Base-by-base conservation (phyloP, 2,888 invertebrate species). In the Chymomyza procnemis region DNA sequence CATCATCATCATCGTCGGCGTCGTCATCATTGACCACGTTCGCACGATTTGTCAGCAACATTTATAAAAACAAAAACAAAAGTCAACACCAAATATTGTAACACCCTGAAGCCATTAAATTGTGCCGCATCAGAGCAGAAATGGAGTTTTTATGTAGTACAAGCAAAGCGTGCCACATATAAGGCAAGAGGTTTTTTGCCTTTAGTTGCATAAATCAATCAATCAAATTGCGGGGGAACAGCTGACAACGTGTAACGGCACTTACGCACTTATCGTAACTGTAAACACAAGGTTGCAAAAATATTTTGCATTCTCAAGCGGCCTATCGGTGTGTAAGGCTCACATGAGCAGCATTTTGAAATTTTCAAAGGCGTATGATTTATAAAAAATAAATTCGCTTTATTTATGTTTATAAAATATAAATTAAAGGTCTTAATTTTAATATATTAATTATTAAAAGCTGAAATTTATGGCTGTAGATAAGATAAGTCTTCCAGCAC, bases 81-180 rank as follows among this genome's bases (percentile, higher is more conserved):
- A 9, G 5, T 4, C 21, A 19, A 46, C 48, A 26, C 55, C 63
- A 57, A 69, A 73, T 48, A 55, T 55, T 46, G 34, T 22, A 54
- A 48, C 22, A 59, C 54, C 46, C 47, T 67, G 78, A 74, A 69
- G 71, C 80, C 76, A 79, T 81, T 79, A 75, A 79, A 81, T 76
- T 77, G 79, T 69, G 73, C 63, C 30, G 34, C 34, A 41, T 21
- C 41, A 47, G 26, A 56, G 60, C 58, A 26, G 58, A 85, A 76
- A 87, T 85, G 80, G 87, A 65, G 88, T 87, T 81, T 81, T 81
- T 87, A 81, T 85, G 86, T 73, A 62, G 61, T 26, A 41, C 34
- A 41, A 1, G 3, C 34, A 41, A 9, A 41, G 12, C 12, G 8
- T 26, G 26, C 6, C 26, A 26, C 66, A 46, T 30, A 69, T 61